phyloP scores from a whole-genome alignment of 1,140 invertebrate species.

The Pogonognathellus flavescens region DNA sequence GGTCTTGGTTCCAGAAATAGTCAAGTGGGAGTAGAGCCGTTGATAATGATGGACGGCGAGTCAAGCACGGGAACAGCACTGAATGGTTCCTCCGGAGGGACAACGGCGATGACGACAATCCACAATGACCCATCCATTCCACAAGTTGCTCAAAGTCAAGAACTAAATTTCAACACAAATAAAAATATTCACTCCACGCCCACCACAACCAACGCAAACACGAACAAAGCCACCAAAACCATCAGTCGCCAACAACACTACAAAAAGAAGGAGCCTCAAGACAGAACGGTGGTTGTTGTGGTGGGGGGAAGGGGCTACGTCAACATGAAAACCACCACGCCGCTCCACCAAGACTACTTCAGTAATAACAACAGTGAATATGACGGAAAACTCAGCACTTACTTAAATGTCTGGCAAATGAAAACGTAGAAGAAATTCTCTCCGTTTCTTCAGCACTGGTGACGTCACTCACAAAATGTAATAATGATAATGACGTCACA shows the following conservation, averaged over 20 bases:
- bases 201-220: conserved; percentile 21
- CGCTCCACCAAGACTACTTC: conserved; percentile 49
- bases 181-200: conserved; percentile 61
- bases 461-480: too few species aligned
- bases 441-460: too few species aligned
- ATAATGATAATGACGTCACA: too few species aligned
- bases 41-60: conserved; percentile 70
- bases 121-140: conserved; percentile 4
- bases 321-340: conserved; percentile 71
- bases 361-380: conserved; percentile 39
- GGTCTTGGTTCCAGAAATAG: conserved; percentile 56
- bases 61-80: background rate
- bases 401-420: conserved; percentile 67
- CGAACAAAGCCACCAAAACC: conserved; percentile 64
- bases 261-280: conserved; percentile 55
- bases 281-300: conserved; percentile 83
- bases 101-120: background rate
- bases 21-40: conserved; percentile 40
- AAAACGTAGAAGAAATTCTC: conserved; percentile 62
- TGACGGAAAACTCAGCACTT: conserved; percentile 60
- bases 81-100: conserved; percentile 26
- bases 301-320: conserved; percentile 90
- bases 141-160: conserved; percentile 46
- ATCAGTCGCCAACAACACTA: conserved; percentile 37
- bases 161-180: too few species aligned